Evolutionary conservation across 2,113 vertebrate species (phyloP).

Genomic region (Lanius ludovicianus): DNA sequence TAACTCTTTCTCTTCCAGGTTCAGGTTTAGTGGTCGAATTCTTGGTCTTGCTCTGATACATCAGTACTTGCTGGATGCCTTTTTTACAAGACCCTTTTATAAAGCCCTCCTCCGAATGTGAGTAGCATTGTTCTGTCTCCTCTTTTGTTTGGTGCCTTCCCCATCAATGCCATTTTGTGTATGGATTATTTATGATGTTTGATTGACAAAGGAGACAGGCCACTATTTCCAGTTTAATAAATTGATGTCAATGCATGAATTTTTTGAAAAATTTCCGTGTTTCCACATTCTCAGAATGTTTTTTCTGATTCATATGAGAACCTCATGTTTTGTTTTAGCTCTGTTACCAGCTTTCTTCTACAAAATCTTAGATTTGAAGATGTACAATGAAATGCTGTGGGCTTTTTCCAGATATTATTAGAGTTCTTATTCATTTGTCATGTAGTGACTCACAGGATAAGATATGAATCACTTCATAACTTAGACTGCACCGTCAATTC

Average conservation of each 20-base stretch:
- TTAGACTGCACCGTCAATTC: not conserved
- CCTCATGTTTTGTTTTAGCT: not conserved
- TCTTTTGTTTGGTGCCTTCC: not conserved
- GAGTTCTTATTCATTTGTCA: constrained; percentile 39
- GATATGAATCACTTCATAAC: constrained; percentile 37
- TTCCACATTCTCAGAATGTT: not conserved
- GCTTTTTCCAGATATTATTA: constrained; percentile 48
- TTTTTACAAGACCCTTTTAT: constrained; percentile 98
- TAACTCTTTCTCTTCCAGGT: constrained; percentile 79
- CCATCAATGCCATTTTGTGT: not conserved
- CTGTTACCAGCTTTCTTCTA: not conserved
- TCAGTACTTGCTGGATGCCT: constrained; percentile 97
- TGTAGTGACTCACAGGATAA: constrained; percentile 53
- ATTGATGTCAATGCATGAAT: not conserved
- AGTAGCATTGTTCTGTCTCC: constrained; percentile 55
- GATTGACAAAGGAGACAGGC: not conserved
- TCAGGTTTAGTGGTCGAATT: constrained; percentile 97
- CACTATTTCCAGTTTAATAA: not conserved
- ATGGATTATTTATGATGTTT: not conserved
- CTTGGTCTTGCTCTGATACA: constrained; percentile 96
- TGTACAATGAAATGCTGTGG: constrained; percentile 28
- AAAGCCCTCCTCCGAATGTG: constrained; percentile 98
- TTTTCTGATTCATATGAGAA: not conserved
- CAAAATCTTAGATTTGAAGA: not conserved
- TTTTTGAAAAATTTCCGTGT: not conserved